Evolutionary conservation across 2,888 invertebrate species (phyloP), one percentile per base, ranked within the genome.

Genomic region (Melipona bicolor): DNA sequence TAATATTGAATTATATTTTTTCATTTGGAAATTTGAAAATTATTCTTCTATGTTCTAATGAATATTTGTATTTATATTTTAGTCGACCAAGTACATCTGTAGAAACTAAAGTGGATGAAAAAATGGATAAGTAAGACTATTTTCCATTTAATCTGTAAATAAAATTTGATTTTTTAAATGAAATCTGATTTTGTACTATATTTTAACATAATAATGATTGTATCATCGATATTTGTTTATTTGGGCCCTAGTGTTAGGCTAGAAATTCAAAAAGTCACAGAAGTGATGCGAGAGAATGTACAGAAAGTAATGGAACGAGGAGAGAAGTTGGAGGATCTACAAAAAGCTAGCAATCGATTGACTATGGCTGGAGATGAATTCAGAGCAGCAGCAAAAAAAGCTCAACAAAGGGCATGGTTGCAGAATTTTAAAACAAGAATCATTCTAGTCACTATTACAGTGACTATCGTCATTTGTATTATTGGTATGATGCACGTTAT

Each of bases 221-320:
- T 9, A 17, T 17, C 19, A 11, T 4, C n/a, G 27, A 43, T 4
- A 52, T 11, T 36, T 13, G 15, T 67, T 61, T 70, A 21, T 21
- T 79, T 68, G 69, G 61, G 50, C 84, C 85, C 6, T 81, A 94
- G 94, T 71, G 94, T 95, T 11, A 91, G 90, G 77, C 88, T 93
- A n/a, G 94, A 95, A 81, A 94, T 95, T 56, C 93, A 93, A 21
- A 94, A 94, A 78, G 95, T 94, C 32, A 94, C 95, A 0, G 93
- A 94, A 54, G 92, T 92, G 27, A 95, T 95, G 95, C 91, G 94
- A 1, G 92, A 93, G 50, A 95, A 95, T 84, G 94, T 95, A 9
- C 92, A 93, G 72, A 94, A 93, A 85, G 92, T 95, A 4, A 90
- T 95, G 88, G 95, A 95, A 52, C 91, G 95, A 50, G 95, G 94